A percentile compares a stretch with the other conserved stretches of the same genome.
Evolutionary conservation across 2,888 invertebrate genomes (phyloP).

Genomic region (Dynastes grantii): DNA sequence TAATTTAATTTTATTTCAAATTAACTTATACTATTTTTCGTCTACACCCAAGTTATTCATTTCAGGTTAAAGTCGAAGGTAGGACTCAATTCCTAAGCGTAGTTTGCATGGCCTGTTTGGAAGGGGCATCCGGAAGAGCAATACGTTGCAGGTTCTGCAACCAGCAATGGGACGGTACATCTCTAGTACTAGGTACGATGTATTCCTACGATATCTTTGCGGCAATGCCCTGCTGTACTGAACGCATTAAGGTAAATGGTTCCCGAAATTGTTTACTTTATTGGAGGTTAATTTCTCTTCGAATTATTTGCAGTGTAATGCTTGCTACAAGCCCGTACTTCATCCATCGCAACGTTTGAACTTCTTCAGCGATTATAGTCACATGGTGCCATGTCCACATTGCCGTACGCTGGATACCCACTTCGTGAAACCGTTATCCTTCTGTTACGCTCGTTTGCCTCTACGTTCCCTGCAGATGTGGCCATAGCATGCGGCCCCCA

Average conservation of each 20-base stretch:
- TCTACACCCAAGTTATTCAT: neutral
- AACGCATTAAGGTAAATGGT: slow-evolving; percentile 85
- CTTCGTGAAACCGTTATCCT: slow-evolving; percentile 92
- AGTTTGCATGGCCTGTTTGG: slow-evolving; percentile 95
- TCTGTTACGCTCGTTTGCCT: slow-evolving; percentile 86
- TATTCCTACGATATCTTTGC: slow-evolving; percentile 99
- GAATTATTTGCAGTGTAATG: slow-evolving; percentile 83
- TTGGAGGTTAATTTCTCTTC: neutral
- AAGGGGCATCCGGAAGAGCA: slow-evolving; percentile 83
- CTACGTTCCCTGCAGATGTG: slow-evolving; percentile 78
- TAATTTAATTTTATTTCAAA: too few species aligned
- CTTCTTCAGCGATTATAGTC: slow-evolving; percentile 96
- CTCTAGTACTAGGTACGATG: slow-evolving; percentile 96
- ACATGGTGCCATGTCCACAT: slow-evolving; percentile 91
- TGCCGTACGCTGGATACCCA: slow-evolving; percentile 93
- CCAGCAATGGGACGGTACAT: slow-evolving; percentile 93
- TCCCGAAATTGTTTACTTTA: too few species aligned
- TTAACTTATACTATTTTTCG: too few species aligned
- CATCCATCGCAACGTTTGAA: slow-evolving; percentile 90
- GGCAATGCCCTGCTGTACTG: slow-evolving; percentile 95
- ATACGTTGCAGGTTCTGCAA: slow-evolving; percentile 90
- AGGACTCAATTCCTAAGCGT: slow-evolving; percentile 92
- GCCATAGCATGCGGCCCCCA: slow-evolving; percentile 86
- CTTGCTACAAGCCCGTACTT: slow-evolving; percentile 90
- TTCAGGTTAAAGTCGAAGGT: slow-evolving; percentile 89